Conservation (phyloP, 1,140 invertebrate genomes). For the Drosophila virilis region DNA sequence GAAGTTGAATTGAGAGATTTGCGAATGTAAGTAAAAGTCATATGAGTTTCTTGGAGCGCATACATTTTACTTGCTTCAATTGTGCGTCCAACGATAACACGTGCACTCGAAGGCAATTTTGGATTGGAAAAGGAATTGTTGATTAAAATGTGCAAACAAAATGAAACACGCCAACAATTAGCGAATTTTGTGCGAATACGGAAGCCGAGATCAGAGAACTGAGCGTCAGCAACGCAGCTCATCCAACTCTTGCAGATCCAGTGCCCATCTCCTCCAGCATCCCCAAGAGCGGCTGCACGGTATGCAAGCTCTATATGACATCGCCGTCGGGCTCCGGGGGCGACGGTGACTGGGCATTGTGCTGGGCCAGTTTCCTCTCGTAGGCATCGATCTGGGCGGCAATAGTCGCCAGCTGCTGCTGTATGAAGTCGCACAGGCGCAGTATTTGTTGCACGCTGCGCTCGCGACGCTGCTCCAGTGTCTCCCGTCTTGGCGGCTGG, state of each 20-base stretch:
- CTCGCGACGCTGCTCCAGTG: conserved; percentile 29
- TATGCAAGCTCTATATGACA: conserved; percentile 20
- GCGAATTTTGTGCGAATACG: conserved; percentile 16
- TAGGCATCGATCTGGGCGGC: conserved; percentile 32
- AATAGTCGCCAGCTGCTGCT: conserved; percentile 29
- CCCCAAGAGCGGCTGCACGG: conserved; percentile 2
- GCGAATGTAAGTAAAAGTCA: conserved; percentile 1
- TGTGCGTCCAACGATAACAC: conserved; percentile 31
- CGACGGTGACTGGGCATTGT: conserved; percentile 4
- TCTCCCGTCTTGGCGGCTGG: conserved; percentile 28
- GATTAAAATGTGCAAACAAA: conserved; percentile 35
- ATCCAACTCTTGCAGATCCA: conserved; percentile 4
- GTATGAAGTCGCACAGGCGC: conserved; percentile 36
- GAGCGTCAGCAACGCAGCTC: background rate
- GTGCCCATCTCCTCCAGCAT: background rate
- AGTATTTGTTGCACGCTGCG: conserved; percentile 31
- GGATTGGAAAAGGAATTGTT: conserved; percentile 23
- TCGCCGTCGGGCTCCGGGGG: conserved; percentile 41
- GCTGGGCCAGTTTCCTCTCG: conserved; percentile 12
- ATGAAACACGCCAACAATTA: conserved; percentile 46
- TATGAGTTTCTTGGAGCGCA: conserved; percentile 23
- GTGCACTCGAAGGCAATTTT: conserved; percentile 35
- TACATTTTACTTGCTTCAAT: conserved; percentile 46
- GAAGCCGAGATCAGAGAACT: conserved; percentile 10
- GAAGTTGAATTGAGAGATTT: too few species aligned